Base-by-base conservation (phyloP, 2,888 invertebrate species). In the Stenodera caucasica region DNA sequence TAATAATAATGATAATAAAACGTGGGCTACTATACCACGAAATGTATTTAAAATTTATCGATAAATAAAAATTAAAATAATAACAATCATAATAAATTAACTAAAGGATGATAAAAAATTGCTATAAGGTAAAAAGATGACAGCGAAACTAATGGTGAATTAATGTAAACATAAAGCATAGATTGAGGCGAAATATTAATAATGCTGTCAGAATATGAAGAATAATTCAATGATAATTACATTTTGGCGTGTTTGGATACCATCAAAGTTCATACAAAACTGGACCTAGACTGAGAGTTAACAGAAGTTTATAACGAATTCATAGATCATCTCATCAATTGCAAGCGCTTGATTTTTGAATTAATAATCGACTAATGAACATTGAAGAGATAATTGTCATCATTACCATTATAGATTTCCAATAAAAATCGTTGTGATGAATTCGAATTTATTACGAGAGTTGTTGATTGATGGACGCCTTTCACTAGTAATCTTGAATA, bases 161-260 rank as follows among this genome's bases (percentile, higher is more conserved):
- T 72, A 72, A 74, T 72, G 72, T 72, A 72, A 74, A 74, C 72
- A 72, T 72, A 71, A 71, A 72, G 68, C 69, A 69, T 65, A 64
- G 67, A 67, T 68, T 65, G 60, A 67, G 64, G 69, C 70, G 61
- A 65, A 64, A 64, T 72, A 76, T 76, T 75, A 75, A 76, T 75
- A 75, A 75, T 74, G 65, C 75, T 74, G 76, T 76, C 75, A 75
- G 72, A 66, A 67, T 68, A 68, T 70, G 71, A 71, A 72, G 74
- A 72, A 70, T 75, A 76, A 75, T 76, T 75, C 73, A 72, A 75
- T 72, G 69, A 72, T 78, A 78, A 78, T 77, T 77, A 74, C 76
- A 64, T 62, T 73, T 72, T 78, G 68, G 78, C 78, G 77, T 78
- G 78, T 72, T 68, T 67, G 63, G 60, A 54, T 51, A 65, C 65